phyloP scores from a whole-genome alignment of 1,140 invertebrate genomes.

The Drosophila lacteicornis region DNA sequence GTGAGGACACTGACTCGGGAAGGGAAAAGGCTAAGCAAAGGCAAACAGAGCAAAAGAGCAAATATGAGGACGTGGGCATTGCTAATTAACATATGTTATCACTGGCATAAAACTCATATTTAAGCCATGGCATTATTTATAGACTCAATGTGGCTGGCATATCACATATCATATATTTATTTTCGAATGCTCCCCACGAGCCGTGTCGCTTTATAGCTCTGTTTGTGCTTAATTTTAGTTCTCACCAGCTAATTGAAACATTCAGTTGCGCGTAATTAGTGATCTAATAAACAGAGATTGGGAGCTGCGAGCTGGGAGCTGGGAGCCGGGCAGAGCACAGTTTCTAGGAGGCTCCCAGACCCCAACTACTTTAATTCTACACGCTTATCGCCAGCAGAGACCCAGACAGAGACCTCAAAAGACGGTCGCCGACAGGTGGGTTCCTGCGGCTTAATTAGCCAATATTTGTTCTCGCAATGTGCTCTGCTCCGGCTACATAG shows the following conservation, averaged over 20 bases:
- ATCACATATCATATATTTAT: conserved; percentile 17
- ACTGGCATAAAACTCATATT: conserved; percentile 32
- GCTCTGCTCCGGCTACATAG: conserved; percentile 42
- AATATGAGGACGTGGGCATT: conserved; percentile 22
- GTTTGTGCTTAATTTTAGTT: conserved; percentile 48
- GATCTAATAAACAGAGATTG: conserved; percentile 34
- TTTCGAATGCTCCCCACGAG: conserved; percentile 23
- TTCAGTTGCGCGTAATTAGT: conserved; percentile 46
- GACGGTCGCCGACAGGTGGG: conserved; percentile 59
- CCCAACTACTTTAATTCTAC: conserved; percentile 19
- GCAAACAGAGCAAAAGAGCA: conserved; percentile 24
- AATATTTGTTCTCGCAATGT: conserved; percentile 70
- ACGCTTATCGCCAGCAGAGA: conserved; percentile 26
- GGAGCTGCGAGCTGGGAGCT: conserved; percentile 1
- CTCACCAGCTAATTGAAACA: conserved; percentile 46
- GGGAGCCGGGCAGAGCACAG: neutral
- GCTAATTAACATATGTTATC: conserved; percentile 53
- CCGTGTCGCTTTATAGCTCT: conserved; percentile 22
- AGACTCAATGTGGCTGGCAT: conserved; percentile 17
- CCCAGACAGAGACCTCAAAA: conserved; percentile 49
- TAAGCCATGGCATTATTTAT: conserved; percentile 48
- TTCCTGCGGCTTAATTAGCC: conserved; percentile 67
- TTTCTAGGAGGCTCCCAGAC: neutral
- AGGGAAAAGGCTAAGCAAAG: conserved; percentile 1
- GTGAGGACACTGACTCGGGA: conserved; percentile 34